Base-by-base conservation (phyloP, 2,888 invertebrate genomes). In the Andrena bicolor region DNA sequence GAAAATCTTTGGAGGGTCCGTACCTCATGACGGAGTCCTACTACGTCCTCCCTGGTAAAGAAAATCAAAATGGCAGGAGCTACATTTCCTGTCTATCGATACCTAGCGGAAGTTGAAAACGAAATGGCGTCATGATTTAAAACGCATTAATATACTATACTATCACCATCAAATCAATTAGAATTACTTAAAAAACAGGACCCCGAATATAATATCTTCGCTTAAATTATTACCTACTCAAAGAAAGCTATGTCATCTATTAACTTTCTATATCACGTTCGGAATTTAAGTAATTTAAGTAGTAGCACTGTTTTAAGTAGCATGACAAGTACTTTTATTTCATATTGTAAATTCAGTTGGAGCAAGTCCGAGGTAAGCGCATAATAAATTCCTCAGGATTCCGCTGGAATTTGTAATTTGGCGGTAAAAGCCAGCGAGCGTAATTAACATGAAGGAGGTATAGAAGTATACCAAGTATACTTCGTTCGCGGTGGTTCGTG, bases 21-120 rank as follows among this genome's bases (percentile, higher is more conserved):
- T 92, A 92, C 92, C 92, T 92, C 92, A 92, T 92, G 85, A 86
- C 81, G 87, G 83, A 82, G 80, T 75, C 82, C 82, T 82, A 41
- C 41, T 64, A 81, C 88, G 89, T 87, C 77, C 83, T 81, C 69
- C 80, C 80, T 79, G 73, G 82, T 86, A 91, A 90, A 91, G 91
- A 90, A 88, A 73, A 82, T 66, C 83, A 91, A 91, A 72, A 91
- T 92, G 92, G 91, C 84, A 61, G 68, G 63, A n/a, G 28, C 32
- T 65, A 66, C 32, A 73, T 74, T 91, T 91, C 91, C 91, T 86
- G n/a, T 8, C 1, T 61, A 41, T 70, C 75, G 75, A 53, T 10
- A 28, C 51, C 66, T 6, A 30, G 2, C 71, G 82, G 84, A 85
- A 85, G 70, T 73, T 16, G 7, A 2, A n/a, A 72, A 8, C 8